Base-by-base conservation (phyloP, 2,888 invertebrate genomes). In the Conomelus anceps region DNA sequence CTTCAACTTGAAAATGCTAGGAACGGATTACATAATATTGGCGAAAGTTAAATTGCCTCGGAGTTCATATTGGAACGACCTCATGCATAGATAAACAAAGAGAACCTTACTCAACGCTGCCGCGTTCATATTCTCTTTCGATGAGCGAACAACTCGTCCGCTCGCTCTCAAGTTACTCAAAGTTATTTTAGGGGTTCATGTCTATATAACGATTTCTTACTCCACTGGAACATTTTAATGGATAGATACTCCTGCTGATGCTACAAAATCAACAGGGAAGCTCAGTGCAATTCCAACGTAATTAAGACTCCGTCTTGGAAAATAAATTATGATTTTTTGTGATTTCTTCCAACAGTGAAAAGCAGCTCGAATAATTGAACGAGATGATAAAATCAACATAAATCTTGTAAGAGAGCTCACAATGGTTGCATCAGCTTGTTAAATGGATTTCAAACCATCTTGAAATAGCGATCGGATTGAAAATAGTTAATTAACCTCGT, bases 51-150 rank as follows among this genome's bases (percentile, higher is more conserved):
- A 86, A 86, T 86, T 86, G 86, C 22, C 86, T 86, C 29, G n/a
- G 13, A 24, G 29, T 23, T 24, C 86, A 23, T 26, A 23, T 86
- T 86, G 86, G 29, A 86, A 23, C 86, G 29, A 86, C 29, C 86
- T 86, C 86, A 86, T 86, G 86, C 86, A 86, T 86, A 86, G 86
- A 29, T 86, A 86, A 86, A 29, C 86, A 86, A 63, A 63, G 63
- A 63, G 63, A 63, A n/a, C n/a, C 63, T 63, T 63, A n/a, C 63
- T 63, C n/a, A 63, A 20, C 63, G n/a, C n/a, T 3, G 63, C n/a
- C 63, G 63, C 63, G 63, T 63, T 63, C 63, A 63, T 63, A 63
- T 63, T 63, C 63, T 63, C 63, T 63, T 63, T 63, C 63, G 63
- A 63, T 63, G 63, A 63, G 63, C 63, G 63, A 63, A 63, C n/a